phyloP scores from a whole-genome alignment of 2,888 invertebrate species.

The Esperia sulphurella region DNA sequence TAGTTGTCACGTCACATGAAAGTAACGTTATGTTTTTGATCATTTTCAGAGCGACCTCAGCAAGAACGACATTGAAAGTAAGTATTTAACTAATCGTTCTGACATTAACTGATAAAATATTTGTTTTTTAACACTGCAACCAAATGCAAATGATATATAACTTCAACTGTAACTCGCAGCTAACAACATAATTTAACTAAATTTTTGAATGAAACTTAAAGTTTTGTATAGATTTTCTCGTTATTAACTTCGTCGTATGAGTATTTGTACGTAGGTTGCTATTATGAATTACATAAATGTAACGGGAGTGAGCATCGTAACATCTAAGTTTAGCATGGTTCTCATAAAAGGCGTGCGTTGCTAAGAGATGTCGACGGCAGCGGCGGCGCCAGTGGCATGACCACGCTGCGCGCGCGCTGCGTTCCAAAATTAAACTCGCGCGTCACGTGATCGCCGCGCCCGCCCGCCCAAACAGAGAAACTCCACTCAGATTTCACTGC shows the following conservation, averaged over 20 bases:
- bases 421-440: slow-evolving; percentile 65
- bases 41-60: slow-evolving; percentile 90
- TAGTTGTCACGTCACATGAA: slow-evolving; percentile 45
- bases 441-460: slow-evolving; percentile 67
- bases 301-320: slow-evolving; percentile 37
- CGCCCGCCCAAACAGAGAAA: slow-evolving; percentile 79
- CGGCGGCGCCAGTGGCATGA: slow-evolving; percentile 49
- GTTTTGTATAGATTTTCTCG: background rate
- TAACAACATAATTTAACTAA: background rate
- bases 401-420: slow-evolving; percentile 61
- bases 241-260: background rate
- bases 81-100: slow-evolving; percentile 70
- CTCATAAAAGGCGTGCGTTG: slow-evolving; percentile 73
- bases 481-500: slow-evolving; percentile 73
- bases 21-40: slow-evolving; percentile 70
- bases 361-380: slow-evolving; percentile 46
- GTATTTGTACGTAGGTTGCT: background rate
- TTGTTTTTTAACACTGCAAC: background rate
- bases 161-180: background rate
- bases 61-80: slow-evolving; percentile 93
- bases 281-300: slow-evolving; percentile 30
- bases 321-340: slow-evolving; percentile 67
- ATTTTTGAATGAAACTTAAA: background rate
- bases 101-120: background rate
- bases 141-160: background rate